Percentiles rank a stretch among this genome's conserved stretches.
phyloP scores from a whole-genome alignment of 2,888 invertebrate genomes.

The Leptopilina syphax region DNA sequence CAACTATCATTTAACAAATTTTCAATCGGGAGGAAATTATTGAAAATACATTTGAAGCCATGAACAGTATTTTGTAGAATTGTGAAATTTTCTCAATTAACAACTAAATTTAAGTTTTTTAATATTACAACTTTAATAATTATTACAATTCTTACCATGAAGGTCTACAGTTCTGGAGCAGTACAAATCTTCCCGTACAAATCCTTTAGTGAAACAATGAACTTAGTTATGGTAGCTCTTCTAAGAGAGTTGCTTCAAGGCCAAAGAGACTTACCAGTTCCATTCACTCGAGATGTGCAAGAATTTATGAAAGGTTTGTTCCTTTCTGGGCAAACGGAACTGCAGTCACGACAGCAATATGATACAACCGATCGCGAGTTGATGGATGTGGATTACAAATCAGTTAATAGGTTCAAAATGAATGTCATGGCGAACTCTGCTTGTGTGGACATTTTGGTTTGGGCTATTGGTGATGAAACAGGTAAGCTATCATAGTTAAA shows the following conservation, averaged over 20 bases:
- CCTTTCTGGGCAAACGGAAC: constrained; percentile 93
- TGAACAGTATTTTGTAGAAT: not conserved
- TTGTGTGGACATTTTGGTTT: constrained; percentile 97
- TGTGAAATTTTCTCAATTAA: too few species aligned
- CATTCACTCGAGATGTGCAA: constrained; percentile 94
- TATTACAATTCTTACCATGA: constrained; percentile 62
- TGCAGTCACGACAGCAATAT: constrained; percentile 91
- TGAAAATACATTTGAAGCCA: constrained; percentile 56
- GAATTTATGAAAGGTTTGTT: constrained; percentile 94
- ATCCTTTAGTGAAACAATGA: constrained; percentile 96
- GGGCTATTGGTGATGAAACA: constrained; percentile 98
- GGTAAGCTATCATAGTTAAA: constrained; percentile 79
- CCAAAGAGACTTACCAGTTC: constrained; percentile 91
- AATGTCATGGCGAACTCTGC: constrained; percentile 98
- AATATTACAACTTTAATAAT: too few species aligned
- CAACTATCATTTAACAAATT: too few species aligned
- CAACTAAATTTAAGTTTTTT: too few species aligned
- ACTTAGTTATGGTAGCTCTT: constrained; percentile 94
- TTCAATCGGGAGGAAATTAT: too few species aligned
- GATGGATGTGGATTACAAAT: constrained; percentile 86
- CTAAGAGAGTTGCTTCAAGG: constrained; percentile 93
- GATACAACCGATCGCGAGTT: constrained; percentile 91
- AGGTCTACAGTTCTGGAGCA: constrained; percentile 77
- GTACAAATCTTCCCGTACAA: constrained; percentile 92
- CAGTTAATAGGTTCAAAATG: constrained; percentile 94